Evolutionary conservation across 2,888 invertebrate genomes (phyloP), one percentile per base, ranked within the genome.

Genomic region (Pheosia tremula): DNA sequence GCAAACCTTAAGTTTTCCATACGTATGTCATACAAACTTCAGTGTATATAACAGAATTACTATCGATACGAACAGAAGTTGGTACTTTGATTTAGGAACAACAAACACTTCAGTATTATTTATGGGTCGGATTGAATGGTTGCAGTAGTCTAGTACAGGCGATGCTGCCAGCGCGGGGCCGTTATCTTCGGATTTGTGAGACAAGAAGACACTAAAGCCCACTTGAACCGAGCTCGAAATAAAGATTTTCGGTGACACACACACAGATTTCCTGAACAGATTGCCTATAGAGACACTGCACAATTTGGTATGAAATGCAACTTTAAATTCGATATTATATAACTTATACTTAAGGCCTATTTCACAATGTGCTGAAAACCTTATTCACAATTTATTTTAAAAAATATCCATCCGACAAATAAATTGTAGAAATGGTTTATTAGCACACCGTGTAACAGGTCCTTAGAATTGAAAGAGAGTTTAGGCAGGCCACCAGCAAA

Each of bases 111-210:
- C 55, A 39, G 39, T 39, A 38, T 55, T 55, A 55, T 55, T 39
- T 55, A 55, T 55, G 47, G 57, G 39, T 47, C 6, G 7, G n/a
- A 39, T 39, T 55, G 37, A 38, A 55, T 37, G 53, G 36, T 53
- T 8, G 74, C 71, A 72, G 72, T 71, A 66, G 76, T 65, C 77
- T 77, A 76, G 74, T 74, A 74, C 73, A 68, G 66, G 63, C 57
- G 66, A 68, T 64, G 71, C 68, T 77, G 75, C 77, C 80, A 77
- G 77, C 78, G 76, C 70, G 63, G 75, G 61, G 67, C 77, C 74
- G 82, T 81, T 87, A 86, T 85, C 86, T 84, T 75, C 77, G 83
- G 85, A 88, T 88, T 88, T 86, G 82, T 83, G 80, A 82, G 78
- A 76, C 83, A 85, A 85, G 83, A 83, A 85, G 83, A 86, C 84